These are phyloP conservation scores for Trachymyrmex cornetzi DNA, from an alignment of 1,140 invertebrate species.

Conservation along the genomic window DNA sequence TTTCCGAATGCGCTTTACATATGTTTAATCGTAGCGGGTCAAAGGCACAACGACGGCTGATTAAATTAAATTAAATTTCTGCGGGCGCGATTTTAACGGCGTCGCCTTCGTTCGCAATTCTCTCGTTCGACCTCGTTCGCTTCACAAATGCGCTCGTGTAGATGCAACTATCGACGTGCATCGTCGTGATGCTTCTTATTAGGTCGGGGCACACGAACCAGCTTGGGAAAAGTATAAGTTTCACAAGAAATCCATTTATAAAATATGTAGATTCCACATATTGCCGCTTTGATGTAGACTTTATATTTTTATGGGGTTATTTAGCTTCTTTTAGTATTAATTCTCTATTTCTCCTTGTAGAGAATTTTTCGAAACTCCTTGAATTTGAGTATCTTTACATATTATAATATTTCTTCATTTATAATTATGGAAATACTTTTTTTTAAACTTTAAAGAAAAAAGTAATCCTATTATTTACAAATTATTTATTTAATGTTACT, in stretches of 20 bases:
- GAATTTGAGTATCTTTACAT: not conserved
- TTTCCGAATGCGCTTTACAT: conserved; percentile 56
- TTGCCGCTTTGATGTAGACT: not conserved
- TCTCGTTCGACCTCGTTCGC: conserved; percentile 50
- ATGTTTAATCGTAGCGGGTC: conserved; percentile 64
- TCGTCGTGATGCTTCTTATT: conserved; percentile 19
- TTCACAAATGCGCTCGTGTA: conserved; percentile 24
- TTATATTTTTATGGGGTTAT: not conserved
- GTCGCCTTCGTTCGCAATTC: conserved; percentile 47
- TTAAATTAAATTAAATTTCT: conserved; percentile 71
- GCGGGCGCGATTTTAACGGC: conserved; percentile 21
- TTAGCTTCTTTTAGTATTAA: not conserved
- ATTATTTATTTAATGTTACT: no score
- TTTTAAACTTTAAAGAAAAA: not conserved
- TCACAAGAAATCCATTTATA: not conserved
- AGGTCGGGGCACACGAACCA: not conserved
- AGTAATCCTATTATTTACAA: not conserved
- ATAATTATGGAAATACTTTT: not conserved
- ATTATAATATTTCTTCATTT: not conserved
- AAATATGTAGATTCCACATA: not conserved
- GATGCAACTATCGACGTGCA: conserved; percentile 20
- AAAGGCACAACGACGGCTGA: conserved; percentile 63
- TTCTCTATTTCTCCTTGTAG: not conserved
- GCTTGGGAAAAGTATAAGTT: not conserved
- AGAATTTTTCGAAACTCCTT: not conserved